Percentiles rank a stretch among this genome's conserved stretches.
phyloP scores from a whole-genome alignment of 2,888 invertebrate genomes.

The Ormyrus labotus region DNA sequence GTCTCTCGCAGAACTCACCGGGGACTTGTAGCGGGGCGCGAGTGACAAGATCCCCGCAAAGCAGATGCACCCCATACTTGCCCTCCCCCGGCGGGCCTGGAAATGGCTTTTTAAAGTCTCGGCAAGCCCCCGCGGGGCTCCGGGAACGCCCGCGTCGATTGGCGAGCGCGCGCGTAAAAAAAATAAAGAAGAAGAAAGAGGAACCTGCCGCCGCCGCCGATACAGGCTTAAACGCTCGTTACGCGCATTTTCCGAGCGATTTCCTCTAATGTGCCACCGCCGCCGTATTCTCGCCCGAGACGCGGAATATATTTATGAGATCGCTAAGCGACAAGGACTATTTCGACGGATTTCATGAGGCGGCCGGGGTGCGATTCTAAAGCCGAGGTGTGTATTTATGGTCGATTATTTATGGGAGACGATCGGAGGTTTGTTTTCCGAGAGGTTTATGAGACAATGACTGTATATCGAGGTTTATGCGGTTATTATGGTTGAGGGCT shows the following conservation, averaged over 20 bases:
- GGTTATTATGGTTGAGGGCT: too few relatives aligned
- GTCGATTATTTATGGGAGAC: constrained; percentile 17
- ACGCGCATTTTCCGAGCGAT: constrained; percentile 67
- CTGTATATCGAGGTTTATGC: too few relatives aligned
- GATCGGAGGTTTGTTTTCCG: neutral
- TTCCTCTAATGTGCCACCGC: constrained; percentile 55
- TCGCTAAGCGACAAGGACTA: neutral
- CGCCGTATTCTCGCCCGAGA: neutral
- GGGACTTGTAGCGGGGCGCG: constrained; percentile 57
- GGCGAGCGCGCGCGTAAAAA: neutral
- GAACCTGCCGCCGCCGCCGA: constrained; percentile 59
- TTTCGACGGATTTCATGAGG: constrained; percentile 19
- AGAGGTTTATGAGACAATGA: too few relatives aligned
- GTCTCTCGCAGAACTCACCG: constrained; percentile 47
- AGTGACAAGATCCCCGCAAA: constrained; percentile 64
- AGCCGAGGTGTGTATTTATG: constrained; percentile 1
- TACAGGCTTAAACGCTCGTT: constrained; percentile 66
- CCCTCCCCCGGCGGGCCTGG: constrained; percentile 57
- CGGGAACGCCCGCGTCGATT: constrained; percentile 39
- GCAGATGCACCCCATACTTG: constrained; percentile 68
- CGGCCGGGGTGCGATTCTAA: neutral
- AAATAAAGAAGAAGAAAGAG: constrained; percentile 36
- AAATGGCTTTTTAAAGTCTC: constrained; percentile 71
- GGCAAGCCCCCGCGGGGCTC: constrained; percentile 52
- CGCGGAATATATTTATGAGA: constrained; percentile 39